Evolutionary conservation across 1,140 invertebrate genomes (phyloP).

Genomic region (Zaprionus nigranus): DNA sequence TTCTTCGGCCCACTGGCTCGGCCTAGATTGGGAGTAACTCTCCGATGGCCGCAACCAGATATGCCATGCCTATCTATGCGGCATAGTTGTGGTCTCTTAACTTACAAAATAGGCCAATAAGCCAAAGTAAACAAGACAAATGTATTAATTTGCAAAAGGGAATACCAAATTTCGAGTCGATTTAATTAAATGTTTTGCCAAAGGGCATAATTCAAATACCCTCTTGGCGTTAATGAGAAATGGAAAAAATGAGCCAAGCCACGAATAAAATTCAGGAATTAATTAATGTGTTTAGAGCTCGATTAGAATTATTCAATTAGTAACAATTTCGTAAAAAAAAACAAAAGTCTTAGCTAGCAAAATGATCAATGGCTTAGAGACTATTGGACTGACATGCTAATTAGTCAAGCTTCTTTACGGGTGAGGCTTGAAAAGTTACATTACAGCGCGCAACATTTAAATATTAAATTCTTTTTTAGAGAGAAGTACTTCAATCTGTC

Average conservation of each 20-base stretch:
- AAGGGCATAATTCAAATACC: slow-evolving; percentile 60
- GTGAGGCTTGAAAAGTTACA: background rate
- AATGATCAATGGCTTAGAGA: background rate
- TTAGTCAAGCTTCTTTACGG: background rate
- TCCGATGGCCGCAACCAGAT: slow-evolving; percentile 54
- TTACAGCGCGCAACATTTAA: background rate
- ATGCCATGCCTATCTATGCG: slow-evolving; percentile 22
- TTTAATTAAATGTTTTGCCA: slow-evolving; percentile 71
- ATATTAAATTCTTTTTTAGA: background rate
- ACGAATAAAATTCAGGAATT: slow-evolving; percentile 4
- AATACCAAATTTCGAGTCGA: slow-evolving; percentile 55
- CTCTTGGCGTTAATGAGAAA: slow-evolving; percentile 42
- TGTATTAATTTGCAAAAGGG: slow-evolving; percentile 72
- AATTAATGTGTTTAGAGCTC: slow-evolving; percentile 1
- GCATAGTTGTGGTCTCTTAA: slow-evolving; percentile 64
- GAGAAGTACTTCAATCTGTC: background rate
- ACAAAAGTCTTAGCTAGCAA: background rate
- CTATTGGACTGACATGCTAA: background rate
- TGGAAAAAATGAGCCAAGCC: slow-evolving; percentile 34
- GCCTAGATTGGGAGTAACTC: slow-evolving; percentile 35
- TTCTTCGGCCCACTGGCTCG: slow-evolving; percentile 28
- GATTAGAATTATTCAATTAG: slow-evolving; percentile 6
- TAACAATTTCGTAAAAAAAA: background rate
- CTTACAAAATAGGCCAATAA: slow-evolving; percentile 56
- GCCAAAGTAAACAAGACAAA: slow-evolving; percentile 63